Evolutionary conservation across 1,140 invertebrate genomes (phyloP), one percentile per base, ranked within the genome.

Genomic region (Rhyacophila brunnea): DNA sequence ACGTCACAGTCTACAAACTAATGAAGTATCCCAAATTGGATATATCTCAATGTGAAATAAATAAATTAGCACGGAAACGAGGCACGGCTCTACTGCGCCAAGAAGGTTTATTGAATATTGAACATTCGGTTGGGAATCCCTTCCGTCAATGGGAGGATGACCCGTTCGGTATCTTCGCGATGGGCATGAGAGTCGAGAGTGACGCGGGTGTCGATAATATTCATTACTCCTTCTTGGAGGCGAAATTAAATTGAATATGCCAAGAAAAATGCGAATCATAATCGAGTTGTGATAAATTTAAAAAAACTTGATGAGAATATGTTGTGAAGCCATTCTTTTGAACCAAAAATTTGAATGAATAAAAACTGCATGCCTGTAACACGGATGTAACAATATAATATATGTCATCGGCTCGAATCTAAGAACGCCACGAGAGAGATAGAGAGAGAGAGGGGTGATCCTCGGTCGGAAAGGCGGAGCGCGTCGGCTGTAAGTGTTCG

Each of bases 1-100:
- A 65, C 62, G 44, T 65, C 62, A 65, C 62, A 65, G 62, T 60
- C 62, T 65, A 65, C 62, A 60, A 28, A 65, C 58, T 64, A 64
- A 50, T 52, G 49, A 60, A 56, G 38, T 52, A 60, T 50, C 38
- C 18, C 17, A 58, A 40, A 54, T 63, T 58, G 20, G 36, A 55
- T 11, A 59, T 19, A 44, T 47, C 52, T 60, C 47, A 47, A 55
- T 42, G 23, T 47, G 58, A 46, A 51, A 20, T 38, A 40, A 61
- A 61, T 61, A 61, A 50, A 50, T 56, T 54, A 65, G 62, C 62
- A 54, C 44, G 44, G 58, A 54, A 53, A 58, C 62, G 54, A 47
- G 58, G 62, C 62, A 50, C 58, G 62, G 62, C 49, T 60, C 62
- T 65, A 65, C 62, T 58, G 64, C 57, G 15, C 28, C 46, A 63